Evolutionary conservation across 2,888 invertebrate genomes (phyloP).

Genomic region (Neocrepidodera transversa): DNA sequence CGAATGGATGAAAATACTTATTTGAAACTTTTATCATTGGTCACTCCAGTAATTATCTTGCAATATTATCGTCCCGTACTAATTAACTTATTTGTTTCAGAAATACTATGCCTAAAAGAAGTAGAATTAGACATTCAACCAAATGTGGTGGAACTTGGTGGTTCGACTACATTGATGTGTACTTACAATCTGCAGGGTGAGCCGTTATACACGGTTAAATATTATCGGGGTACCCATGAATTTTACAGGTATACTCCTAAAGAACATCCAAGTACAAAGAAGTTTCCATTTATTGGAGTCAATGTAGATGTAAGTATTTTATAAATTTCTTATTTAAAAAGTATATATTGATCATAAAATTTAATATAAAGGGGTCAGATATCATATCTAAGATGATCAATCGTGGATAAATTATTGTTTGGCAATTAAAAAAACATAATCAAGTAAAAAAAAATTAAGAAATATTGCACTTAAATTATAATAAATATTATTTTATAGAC

Average conservation of each 20-base stretch:
- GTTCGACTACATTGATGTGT: slow-evolving; percentile 75
- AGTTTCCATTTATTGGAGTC: slow-evolving; percentile 77
- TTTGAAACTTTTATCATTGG: too few relatives aligned
- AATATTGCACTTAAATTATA: too few relatives aligned
- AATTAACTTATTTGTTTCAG: slow-evolving; percentile 51
- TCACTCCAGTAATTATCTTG: too few relatives aligned
- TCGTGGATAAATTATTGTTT: too few relatives aligned
- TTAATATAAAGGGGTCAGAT: too few relatives aligned
- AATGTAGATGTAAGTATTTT: slow-evolving; percentile 78
- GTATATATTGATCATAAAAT: too few relatives aligned
- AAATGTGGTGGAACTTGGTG: slow-evolving; percentile 72
- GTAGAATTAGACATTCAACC: slow-evolving; percentile 76
- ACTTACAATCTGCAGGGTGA: slow-evolving; percentile 78
- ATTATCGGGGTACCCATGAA: slow-evolving; percentile 84
- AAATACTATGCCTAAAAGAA: slow-evolving; percentile 72
- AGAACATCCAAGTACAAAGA: slow-evolving; percentile 74
- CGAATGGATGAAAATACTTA: too few relatives aligned
- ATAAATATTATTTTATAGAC: too few relatives aligned
- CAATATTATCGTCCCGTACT: too few relatives aligned
- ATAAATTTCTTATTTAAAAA: neutral
- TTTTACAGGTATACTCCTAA: slow-evolving; percentile 83
- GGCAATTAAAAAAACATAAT: too few relatives aligned
- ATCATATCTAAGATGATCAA: too few relatives aligned
- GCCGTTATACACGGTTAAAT: slow-evolving; percentile 83
- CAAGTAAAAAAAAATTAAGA: too few relatives aligned